These are phyloP conservation scores for Bombyx huttoni DNA, from an alignment of 2,888 invertebrate genomes.

Conservation along the genomic window DNA sequence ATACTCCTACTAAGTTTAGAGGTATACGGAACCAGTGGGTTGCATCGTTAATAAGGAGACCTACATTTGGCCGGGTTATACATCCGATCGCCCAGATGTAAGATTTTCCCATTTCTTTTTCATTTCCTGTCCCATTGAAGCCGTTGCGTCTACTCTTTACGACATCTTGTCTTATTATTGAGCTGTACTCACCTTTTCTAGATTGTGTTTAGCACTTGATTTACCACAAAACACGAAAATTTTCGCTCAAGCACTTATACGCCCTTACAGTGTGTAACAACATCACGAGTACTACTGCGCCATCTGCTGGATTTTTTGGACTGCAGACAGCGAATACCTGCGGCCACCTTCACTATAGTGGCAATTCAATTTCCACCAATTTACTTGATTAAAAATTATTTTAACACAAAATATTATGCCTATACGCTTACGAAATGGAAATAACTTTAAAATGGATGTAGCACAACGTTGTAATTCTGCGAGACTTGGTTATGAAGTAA, in stretches of 20 bases:
- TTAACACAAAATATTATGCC: constrained; percentile 18
- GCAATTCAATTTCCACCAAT: constrained; percentile 22
- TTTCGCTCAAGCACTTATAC: constrained; percentile 70
- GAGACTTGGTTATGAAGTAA: constrained; percentile 12
- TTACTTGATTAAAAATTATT: background rate
- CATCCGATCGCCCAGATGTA: constrained; percentile 62
- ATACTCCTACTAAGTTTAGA: constrained; percentile 37
- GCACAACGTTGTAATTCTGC: background rate
- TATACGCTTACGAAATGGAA: constrained; percentile 20
- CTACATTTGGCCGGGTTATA: constrained; percentile 56
- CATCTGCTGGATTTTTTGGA: constrained; percentile 47
- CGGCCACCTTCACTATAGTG: constrained; percentile 37
- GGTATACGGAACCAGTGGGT: constrained; percentile 29
- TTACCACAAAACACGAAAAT: constrained; percentile 65
- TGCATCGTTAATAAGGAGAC: constrained; percentile 32
- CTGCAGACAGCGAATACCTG: constrained; percentile 26
- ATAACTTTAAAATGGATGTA: background rate
- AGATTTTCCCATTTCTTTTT: constrained; percentile 45
- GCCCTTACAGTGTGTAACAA: constrained; percentile 66
- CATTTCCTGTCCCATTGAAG: constrained; percentile 39
- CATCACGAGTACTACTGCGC: constrained; percentile 68
- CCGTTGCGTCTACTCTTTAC: constrained; percentile 19
- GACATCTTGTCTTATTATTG: constrained; percentile 19
- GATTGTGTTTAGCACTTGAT: constrained; percentile 46
- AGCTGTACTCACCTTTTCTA: constrained; percentile 51